Percentiles rank a stretch among this genome's conserved stretches.
phyloP scores from a whole-genome alignment of 2,888 invertebrate species.

The Sialis fuliginosa region DNA sequence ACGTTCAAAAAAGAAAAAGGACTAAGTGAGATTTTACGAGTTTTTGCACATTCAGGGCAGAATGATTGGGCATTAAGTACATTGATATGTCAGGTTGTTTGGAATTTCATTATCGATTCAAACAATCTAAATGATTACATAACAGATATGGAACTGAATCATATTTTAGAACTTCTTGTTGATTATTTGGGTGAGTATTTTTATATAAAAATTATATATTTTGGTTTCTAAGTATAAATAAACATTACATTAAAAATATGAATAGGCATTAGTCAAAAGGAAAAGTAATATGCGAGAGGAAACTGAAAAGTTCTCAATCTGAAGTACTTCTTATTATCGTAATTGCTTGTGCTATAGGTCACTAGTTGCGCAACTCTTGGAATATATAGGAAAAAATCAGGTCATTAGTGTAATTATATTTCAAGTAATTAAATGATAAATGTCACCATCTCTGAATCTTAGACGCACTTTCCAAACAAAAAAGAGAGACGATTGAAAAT shows the following conservation, averaged over 20 bases:
- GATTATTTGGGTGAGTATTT: constrained; percentile 29
- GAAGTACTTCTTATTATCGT: too few species aligned
- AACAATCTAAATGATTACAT: constrained; percentile 28
- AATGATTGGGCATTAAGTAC: constrained; percentile 51
- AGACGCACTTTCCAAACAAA: too few species aligned
- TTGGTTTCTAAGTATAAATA: neutral
- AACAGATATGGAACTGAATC: constrained; percentile 31
- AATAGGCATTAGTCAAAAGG: neutral
- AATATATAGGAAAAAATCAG: too few species aligned
- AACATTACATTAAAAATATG: neutral
- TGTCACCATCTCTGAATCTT: too few species aligned
- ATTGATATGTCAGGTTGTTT: constrained; percentile 56
- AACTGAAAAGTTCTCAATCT: neutral
- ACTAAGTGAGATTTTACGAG: constrained; percentile 30
- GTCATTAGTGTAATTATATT: too few species aligned
- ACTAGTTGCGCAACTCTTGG: too few species aligned
- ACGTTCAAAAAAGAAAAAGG: constrained; percentile 34
- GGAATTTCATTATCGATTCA: constrained; percentile 47
- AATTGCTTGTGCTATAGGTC: too few species aligned
- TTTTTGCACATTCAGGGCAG: constrained; percentile 37
- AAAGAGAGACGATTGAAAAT: too few species aligned
- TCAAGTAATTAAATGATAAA: too few species aligned
- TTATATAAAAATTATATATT: neutral
- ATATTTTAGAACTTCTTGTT: constrained; percentile 31
- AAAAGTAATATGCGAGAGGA: neutral